Evolutionary conservation across 2,113 vertebrate species (phyloP).

Genomic region (Galeopterus variegatus): DNA sequence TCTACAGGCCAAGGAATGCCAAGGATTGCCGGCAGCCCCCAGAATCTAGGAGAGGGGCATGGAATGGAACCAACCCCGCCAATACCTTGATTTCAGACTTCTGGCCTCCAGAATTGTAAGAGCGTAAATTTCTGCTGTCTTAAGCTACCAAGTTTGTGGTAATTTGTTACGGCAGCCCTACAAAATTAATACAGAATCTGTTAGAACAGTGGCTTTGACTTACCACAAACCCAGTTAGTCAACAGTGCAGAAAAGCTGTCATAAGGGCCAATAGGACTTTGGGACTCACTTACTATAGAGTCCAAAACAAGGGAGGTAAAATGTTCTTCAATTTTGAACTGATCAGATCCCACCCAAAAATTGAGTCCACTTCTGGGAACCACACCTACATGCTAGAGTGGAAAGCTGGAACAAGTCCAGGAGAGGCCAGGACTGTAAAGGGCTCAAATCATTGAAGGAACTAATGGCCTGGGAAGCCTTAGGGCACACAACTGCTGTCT

Average conservation of each 20-base stretch:
- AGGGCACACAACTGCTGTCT: not conserved
- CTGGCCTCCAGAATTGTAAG: not conserved
- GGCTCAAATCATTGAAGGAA: not conserved
- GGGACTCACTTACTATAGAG: not conserved
- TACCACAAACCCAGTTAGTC: not conserved
- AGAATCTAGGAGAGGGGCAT: not conserved
- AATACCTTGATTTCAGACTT: not conserved
- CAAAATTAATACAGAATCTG: conserved; percentile 15
- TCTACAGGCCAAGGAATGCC: not conserved
- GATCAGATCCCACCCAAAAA: not conserved
- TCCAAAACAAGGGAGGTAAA: not conserved
- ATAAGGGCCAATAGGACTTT: not conserved
- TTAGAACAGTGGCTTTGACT: conserved; percentile 1
- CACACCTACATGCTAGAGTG: not conserved
- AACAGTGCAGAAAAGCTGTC: not conserved
- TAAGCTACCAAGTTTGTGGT: not conserved
- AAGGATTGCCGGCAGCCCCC: not conserved
- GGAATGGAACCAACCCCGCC: not conserved
- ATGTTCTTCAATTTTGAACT: conserved; percentile 22
- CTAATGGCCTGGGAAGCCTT: not conserved
- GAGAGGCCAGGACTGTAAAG: not conserved
- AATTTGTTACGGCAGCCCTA: not conserved
- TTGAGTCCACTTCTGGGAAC: not conserved
- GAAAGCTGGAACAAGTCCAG: not conserved
- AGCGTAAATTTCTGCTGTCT: not conserved